Conservation (phyloP, 2,888 invertebrate species). For the Thymelicus lineola region DNA sequence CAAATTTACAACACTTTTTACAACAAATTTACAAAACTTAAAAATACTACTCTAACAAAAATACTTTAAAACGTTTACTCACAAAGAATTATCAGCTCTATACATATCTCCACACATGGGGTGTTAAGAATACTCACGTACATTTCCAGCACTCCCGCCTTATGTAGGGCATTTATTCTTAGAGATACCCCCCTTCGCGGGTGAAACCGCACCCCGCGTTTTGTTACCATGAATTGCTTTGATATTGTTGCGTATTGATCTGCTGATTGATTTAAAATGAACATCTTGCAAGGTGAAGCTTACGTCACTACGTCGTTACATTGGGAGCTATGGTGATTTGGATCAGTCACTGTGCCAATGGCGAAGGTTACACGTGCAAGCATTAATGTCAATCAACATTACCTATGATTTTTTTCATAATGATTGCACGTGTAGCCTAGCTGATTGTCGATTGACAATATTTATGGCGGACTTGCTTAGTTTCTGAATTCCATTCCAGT, state of each 20-base stretch:
- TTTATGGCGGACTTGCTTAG: too few relatives aligned
- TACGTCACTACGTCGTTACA: too few relatives aligned
- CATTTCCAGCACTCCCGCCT: slow-evolving; percentile 82
- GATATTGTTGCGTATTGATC: slow-evolving; percentile 64
- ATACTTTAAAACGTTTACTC: background rate
- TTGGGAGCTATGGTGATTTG: too few relatives aligned
- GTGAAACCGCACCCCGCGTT: slow-evolving; percentile 59
- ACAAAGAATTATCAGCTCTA: slow-evolving; percentile 52
- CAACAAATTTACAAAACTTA: too few relatives aligned
- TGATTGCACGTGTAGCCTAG: too few relatives aligned
- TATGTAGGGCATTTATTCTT: slow-evolving; percentile 84
- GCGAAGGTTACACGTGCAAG: too few relatives aligned
- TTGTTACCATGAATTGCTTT: slow-evolving; percentile 53
- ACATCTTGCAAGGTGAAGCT: background rate
- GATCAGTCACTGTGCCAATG: too few relatives aligned
- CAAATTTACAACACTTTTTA: too few relatives aligned
- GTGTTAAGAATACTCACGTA: slow-evolving; percentile 81
- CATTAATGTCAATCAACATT: too few relatives aligned
- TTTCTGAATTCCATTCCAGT: too few relatives aligned
- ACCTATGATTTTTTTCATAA: too few relatives aligned
- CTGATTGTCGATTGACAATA: too few relatives aligned
- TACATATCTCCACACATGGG: slow-evolving; percentile 60
- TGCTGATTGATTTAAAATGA: slow-evolving; percentile 38
- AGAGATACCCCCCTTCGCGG: slow-evolving; percentile 62
- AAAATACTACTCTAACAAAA: background rate